These are phyloP conservation scores for Aptenodytes forsteri DNA, from an alignment of 2,113 vertebrate species.

Conservation along the genomic window DNA sequence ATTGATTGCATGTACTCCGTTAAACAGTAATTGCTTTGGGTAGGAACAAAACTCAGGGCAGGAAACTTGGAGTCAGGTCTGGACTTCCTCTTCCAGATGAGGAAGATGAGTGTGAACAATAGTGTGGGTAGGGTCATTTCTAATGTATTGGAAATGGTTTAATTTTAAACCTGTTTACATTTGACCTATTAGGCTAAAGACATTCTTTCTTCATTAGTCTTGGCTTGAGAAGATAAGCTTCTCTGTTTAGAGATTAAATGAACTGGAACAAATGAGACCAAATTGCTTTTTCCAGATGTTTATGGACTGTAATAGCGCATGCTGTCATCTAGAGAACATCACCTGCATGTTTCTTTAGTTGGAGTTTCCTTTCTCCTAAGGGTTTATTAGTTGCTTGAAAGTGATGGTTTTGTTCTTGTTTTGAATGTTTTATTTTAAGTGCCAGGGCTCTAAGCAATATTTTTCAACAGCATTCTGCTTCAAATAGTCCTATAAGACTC, in stretches of 20 bases:
- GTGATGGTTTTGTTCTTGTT: background rate
- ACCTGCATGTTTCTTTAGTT: background rate
- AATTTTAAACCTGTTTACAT: background rate
- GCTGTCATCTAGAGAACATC: background rate
- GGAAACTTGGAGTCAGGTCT: background rate
- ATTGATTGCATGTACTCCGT: background rate
- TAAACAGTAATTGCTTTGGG: background rate
- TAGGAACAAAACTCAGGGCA: background rate
- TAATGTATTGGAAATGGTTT: background rate
- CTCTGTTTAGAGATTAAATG: conserved; percentile 3
- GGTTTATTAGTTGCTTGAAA: background rate
- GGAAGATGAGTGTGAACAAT: background rate
- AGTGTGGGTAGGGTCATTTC: background rate
- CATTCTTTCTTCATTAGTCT: conserved; percentile 6
- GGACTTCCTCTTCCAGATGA: background rate
- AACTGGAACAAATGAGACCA: background rate
- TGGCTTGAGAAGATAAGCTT: conserved; percentile 25
- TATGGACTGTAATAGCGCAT: background rate
- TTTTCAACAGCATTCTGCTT: background rate
- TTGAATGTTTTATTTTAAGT: background rate
- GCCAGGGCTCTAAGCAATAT: background rate
- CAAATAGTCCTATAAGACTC: background rate
- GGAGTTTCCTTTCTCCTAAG: background rate
- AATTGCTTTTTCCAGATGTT: background rate
- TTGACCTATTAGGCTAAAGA: background rate